A percentile compares a stretch with the other conserved stretches of the same genome.
Conservation (phyloP, 2,113 vertebrate genomes). For the Neofelis nebulosa region DNA sequence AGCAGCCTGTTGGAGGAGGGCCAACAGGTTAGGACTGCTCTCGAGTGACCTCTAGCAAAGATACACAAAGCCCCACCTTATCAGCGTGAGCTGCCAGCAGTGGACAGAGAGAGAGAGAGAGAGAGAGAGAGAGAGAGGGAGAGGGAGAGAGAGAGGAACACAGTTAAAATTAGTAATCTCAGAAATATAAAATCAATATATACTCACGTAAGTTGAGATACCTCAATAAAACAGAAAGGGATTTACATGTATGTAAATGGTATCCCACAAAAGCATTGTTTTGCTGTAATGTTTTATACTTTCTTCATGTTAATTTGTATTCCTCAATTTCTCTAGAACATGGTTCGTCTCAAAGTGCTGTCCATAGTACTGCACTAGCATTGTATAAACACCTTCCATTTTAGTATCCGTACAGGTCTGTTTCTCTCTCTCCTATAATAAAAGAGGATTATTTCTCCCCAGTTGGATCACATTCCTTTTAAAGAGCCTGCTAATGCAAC, state of each 20-base stretch:
- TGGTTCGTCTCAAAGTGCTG: background rate
- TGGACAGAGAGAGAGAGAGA: background rate
- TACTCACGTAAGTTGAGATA: background rate
- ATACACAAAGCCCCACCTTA: background rate
- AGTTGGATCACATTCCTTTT: background rate
- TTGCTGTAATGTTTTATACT: background rate
- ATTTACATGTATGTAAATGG: background rate
- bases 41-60: background rate
- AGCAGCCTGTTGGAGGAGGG: background rate
- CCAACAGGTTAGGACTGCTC: fast-evolving
- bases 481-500: background rate
- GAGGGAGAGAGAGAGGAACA: background rate
- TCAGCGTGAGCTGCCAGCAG: background rate
- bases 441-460: conserved; percentile 16
- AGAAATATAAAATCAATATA: background rate
- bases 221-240: background rate
- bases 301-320: background rate
- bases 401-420: background rate
- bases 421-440: background rate
- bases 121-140: background rate
- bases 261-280: background rate
- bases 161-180: background rate
- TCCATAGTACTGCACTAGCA: background rate
- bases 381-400: background rate
- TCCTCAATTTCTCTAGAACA: background rate